Evolutionary conservation across 2,113 vertebrate genomes (phyloP), one percentile per base, ranked within the genome.

Genomic region (Rhadina sibilatrix): DNA sequence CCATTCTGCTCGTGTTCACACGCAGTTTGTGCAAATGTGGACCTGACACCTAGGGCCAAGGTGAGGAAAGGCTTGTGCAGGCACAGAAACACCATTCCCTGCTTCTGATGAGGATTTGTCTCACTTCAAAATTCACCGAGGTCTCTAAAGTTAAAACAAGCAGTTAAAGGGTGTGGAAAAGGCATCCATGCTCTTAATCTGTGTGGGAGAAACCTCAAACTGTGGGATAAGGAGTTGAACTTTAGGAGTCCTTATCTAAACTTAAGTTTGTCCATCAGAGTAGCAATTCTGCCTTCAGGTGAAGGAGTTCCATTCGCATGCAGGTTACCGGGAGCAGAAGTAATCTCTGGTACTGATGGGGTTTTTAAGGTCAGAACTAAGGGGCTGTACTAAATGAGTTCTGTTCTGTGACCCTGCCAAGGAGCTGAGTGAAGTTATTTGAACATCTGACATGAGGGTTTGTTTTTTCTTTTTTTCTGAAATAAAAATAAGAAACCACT

Each of bases 281-380:
- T 21, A 33, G 38, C 14, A 82, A 63, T 71, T 42, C 42, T 86
- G 63, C 37, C 20, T 31, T 15, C 10, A n/a, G 65, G 15, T 44
- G n/a, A 54, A 17, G 22, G 14, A 54, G 40, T 25, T 33, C 12
- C 22, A 2, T 22, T 59, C 23, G 4, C 4, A 0, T 17, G 40
- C 50, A 71, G 56, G 20, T 63, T 74, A 5, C 47, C 78, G 72
- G 60, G 19, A 57, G 24, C 49, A 71, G 65, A n/a, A 79, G 33
- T 2, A 27, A 71, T 47, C 40, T 64, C 15, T 57, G 54, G 13
- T 31, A 3, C 28, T 46, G 42, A 16, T 68, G 16, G 1, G 24
- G 1, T 52, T 83, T 83, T 22, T 18, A 2, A 53, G n/a, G 61
- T 66, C 49, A 68, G 47, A 35, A 18, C 20, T 22, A 6, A 64